Conservation (phyloP, 1,140 invertebrate species). For the Sitophilus oryzae region DNA sequence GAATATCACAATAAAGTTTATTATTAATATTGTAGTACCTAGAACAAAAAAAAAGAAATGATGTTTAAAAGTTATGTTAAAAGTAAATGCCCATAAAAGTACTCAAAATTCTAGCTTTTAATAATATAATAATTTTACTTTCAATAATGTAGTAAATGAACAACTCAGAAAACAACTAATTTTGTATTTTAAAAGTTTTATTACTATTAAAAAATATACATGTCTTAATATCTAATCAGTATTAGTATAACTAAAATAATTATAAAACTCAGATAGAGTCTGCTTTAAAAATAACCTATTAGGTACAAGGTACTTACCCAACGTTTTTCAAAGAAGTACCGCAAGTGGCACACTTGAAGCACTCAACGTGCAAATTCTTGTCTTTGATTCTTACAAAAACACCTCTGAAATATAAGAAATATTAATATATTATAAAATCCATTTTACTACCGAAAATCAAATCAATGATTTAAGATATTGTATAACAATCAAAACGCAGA, state of each 20-base stretch:
- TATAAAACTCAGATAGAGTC: not conserved
- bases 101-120: too few species aligned
- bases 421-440: too few species aligned
- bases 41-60: slow-evolving; percentile 22
- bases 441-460: too few species aligned
- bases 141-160: too few species aligned
- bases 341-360: slow-evolving; percentile 94
- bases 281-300: not conserved
- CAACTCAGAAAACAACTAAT: too few species aligned
- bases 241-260: too few species aligned
- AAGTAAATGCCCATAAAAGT: too few species aligned
- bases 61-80: not conserved
- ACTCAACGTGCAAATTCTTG: slow-evolving; percentile 92
- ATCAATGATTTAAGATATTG: not conserved
- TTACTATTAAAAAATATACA: too few species aligned
- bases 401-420: slow-evolving; percentile 56
- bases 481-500: too few species aligned
- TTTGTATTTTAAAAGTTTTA: too few species aligned
- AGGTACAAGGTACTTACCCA: slow-evolving; percentile 47
- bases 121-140: too few species aligned
- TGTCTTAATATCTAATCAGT: too few species aligned
- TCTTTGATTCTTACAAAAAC: slow-evolving; percentile 95
- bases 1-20: slow-evolving; percentile 94
- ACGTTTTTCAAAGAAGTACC: slow-evolving; percentile 92
- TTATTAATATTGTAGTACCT: slow-evolving; percentile 90